These are phyloP conservation scores for Rhizomys pruinosus DNA, from an alignment of 2,113 vertebrate genomes.

Conservation along the genomic window DNA sequence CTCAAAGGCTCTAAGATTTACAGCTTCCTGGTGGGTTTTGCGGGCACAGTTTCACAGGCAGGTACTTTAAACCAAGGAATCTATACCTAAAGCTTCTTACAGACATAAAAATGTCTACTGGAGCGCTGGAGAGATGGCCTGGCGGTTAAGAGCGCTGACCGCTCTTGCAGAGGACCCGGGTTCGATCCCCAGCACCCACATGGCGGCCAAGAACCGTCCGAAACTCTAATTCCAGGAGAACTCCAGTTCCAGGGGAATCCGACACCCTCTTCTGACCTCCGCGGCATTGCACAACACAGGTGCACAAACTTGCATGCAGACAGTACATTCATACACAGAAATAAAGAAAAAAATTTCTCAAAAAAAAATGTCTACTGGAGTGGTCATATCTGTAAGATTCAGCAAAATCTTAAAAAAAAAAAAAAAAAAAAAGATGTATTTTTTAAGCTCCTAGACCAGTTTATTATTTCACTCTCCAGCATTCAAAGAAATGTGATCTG, in stretches of 20 bases:
- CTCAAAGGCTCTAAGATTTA: not conserved
- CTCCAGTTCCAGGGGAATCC: too few species aligned
- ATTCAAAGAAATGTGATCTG: slow-evolving; percentile 61
- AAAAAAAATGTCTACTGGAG: not conserved
- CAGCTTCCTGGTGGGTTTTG: not conserved
- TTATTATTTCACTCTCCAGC: slow-evolving; percentile 63
- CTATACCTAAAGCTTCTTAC: not conserved
- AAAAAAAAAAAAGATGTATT: slow-evolving; percentile 36
- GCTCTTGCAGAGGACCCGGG: too few species aligned
- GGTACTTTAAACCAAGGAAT: slow-evolving; percentile 14
- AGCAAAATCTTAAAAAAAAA: slow-evolving; percentile 23
- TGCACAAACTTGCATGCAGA: too few species aligned
- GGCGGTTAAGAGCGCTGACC: too few species aligned
- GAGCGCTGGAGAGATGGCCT: too few species aligned
- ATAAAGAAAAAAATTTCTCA: too few species aligned
- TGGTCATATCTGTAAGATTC: slow-evolving; percentile 8
- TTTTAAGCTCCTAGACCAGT: slow-evolving; percentile 63
- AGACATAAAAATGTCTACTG: slow-evolving; percentile 11
- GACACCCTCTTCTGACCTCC: too few species aligned
- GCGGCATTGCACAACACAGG: too few species aligned
- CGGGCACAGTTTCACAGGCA: not conserved
- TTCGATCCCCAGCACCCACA: too few species aligned
- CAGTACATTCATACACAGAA: too few species aligned
- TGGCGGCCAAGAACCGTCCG: too few species aligned
- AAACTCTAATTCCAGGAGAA: too few species aligned